Base-by-base conservation (phyloP, 2,888 invertebrate genomes). In the Griposia aprilina region DNA sequence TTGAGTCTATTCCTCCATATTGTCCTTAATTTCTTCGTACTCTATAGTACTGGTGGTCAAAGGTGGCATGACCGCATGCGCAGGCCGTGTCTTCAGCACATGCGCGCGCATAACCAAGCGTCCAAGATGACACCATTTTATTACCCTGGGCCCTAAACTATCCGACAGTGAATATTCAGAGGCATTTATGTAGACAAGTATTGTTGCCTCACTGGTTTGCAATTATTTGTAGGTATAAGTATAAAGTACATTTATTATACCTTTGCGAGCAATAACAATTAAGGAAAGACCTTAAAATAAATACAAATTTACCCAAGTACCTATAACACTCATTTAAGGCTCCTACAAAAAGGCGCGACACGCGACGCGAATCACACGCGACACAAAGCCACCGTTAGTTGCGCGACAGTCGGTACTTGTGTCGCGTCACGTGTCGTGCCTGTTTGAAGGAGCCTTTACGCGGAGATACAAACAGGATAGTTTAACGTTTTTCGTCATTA, bases 121-220 rank as follows among this genome's bases (percentile, higher is more conserved):
- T 67, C 41, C 13, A n/a, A 67, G 1, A 60, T 30, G 20, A n/a
- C 30, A 72, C 30, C 1, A 36, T 55, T 76, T 77, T 50, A 65
- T 57, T 23, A 41, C 13, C 5, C 5, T 41, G 41, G 41, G 41
- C 41, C 41, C 26, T 20, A 7, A 3, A 63, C 36, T 48, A 5
- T 48, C 17, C 11, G 26, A 50, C n/a, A 4, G 17, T 59, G 41
- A 48, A 48, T 63, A 78, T 69, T 78, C 48, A 57, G 17, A 30
- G 15, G 8, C 41, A 41, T 78, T 30, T 26, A 36, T 45, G 15
- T 48, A 36, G 26, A 45, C 8, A n/a, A 30, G 30, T 52, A 45
- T 1, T 20, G 11, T n/a, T 15, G 8, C 7, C 13, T 48, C n/a
- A 30, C 30, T 45, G 23, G 17, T n/a, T 13, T 52, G 5, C 26